phyloP scores from a whole-genome alignment of 2,888 invertebrate genomes.

The Trachelus iudaicus region DNA sequence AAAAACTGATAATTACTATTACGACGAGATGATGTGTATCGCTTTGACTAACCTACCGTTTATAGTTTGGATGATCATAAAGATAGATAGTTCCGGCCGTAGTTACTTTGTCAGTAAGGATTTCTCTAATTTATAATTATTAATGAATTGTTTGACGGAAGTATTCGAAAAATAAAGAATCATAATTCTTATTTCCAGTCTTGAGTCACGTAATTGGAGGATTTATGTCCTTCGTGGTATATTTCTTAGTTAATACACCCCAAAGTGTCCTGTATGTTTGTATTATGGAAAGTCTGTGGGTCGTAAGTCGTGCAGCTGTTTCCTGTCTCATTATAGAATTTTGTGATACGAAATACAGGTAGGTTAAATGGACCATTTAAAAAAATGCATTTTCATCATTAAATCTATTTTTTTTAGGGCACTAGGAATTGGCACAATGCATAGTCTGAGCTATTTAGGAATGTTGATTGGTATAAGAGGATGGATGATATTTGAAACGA shows the following conservation, averaged over 20 bases:
- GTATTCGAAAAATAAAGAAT: not conserved
- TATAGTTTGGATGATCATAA: conserved; percentile 13
- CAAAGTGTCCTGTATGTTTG: conserved; percentile 3
- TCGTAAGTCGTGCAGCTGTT: conserved; percentile 2
- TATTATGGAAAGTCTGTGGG: conserved; percentile 11
- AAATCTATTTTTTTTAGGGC: not conserved
- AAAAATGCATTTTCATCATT: not conserved
- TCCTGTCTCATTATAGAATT: conserved; percentile 6
- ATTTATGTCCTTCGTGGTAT: conserved; percentile 1
- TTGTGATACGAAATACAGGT: conserved; percentile 3
- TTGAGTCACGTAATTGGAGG: conserved; percentile 7
- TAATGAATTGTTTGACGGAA: not conserved
- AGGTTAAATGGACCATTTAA: not conserved
- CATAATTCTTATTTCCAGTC: conserved; percentile 1
- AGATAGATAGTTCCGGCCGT: conserved; percentile 3
- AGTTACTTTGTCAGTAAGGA: conserved; percentile 6
- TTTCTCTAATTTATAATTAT: not conserved
- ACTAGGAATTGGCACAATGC: conserved; percentile 8
- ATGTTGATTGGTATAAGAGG: conserved; percentile 9
- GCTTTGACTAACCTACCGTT: conserved; percentile 5
- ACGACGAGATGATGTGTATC: not conserved
- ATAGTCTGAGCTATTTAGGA: conserved; percentile 12
- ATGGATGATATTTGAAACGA: not conserved
- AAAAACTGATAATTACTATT: conserved; percentile 1
- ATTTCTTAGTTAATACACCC: conserved; percentile 6